Conservation (phyloP, 2,113 vertebrate genomes). For the Hippolais icterina region DNA sequence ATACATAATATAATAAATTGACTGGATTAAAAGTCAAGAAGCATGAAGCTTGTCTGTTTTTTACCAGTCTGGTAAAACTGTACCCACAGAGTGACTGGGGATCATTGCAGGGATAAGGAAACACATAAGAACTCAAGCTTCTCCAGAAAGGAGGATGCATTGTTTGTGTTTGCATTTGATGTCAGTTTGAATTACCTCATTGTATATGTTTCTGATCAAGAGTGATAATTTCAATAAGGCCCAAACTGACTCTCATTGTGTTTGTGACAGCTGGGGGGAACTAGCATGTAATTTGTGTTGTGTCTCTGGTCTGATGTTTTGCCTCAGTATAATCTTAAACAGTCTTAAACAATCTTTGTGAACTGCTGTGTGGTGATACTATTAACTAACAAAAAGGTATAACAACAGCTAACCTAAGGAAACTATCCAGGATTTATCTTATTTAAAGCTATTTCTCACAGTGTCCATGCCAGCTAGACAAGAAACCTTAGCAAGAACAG, state of each 20-base stretch:
- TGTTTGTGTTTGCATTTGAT: background rate
- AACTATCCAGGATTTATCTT: background rate
- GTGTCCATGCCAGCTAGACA: background rate
- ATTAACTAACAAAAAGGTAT: background rate
- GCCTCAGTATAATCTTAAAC: background rate
- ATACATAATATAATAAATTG: background rate
- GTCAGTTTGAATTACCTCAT: background rate
- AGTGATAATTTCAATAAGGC: background rate
- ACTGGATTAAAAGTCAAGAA: background rate
- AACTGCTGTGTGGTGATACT: background rate
- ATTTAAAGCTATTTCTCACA: background rate
- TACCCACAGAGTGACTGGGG: background rate
- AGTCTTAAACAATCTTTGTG: background rate
- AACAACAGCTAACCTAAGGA: background rate
- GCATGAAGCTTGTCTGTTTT: background rate
- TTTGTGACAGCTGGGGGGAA: background rate
- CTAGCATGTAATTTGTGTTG: fast-evolving
- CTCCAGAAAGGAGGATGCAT: background rate
- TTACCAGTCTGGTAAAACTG: background rate
- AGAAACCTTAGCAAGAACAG: background rate
- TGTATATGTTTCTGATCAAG: background rate
- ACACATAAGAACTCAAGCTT: background rate
- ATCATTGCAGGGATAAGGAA: background rate
- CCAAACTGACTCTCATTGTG: background rate
- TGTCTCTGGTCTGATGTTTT: background rate